Conservation (phyloP, 2,113 vertebrate genomes). For the Theropithecus gelada region DNA sequence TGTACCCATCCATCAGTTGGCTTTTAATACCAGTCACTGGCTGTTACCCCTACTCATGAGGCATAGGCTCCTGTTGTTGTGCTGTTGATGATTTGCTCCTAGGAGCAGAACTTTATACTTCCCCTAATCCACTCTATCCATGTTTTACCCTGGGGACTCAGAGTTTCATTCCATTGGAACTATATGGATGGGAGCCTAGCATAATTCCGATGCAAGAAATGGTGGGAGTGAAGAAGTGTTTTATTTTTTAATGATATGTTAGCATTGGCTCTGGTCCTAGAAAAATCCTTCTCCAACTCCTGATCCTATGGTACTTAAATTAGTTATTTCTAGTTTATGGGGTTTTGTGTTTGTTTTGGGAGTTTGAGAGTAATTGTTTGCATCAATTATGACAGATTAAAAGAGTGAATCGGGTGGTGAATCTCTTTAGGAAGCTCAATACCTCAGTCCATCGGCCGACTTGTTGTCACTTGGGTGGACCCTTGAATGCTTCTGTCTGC, state of each 20-base stretch:
- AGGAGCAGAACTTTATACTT: neutral
- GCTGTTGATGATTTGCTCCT: neutral
- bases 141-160: neutral
- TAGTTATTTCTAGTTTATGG: neutral
- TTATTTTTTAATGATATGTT: neutral
- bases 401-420: neutral
- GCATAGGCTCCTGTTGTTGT: neutral
- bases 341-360: neutral
- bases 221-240: neutral
- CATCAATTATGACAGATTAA: neutral
- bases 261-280: neutral
- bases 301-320: neutral
- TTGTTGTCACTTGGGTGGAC: neutral
- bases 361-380: neutral
- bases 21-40: neutral
- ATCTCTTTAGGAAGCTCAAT: accelerated
- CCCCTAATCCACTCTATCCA: neutral
- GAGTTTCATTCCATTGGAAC: neutral
- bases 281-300: neutral
- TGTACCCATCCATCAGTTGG: too few species aligned
- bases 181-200: neutral
- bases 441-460: accelerated
- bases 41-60: neutral
- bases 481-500: accelerated
- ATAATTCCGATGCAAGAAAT: neutral